Evolutionary conservation across 1,140 invertebrate genomes (phyloP).

Genomic region (Bombus superbus): DNA sequence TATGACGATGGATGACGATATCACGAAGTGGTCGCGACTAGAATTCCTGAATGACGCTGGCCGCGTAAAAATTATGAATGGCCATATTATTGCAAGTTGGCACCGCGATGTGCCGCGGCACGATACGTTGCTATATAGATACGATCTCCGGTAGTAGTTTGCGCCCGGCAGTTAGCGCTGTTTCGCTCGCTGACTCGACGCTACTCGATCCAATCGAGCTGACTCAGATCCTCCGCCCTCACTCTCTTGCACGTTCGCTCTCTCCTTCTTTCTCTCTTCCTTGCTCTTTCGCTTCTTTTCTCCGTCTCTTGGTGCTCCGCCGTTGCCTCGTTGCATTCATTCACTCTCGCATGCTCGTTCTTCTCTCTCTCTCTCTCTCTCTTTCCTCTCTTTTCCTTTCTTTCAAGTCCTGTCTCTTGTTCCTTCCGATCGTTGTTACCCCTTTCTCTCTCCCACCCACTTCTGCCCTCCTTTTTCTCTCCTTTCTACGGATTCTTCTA

Average conservation of each 20-base stretch:
- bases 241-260: slow-evolving; percentile 46
- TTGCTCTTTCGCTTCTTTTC: slow-evolving; percentile 21
- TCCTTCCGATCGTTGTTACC: slow-evolving; percentile 3
- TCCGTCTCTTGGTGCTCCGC: background rate
- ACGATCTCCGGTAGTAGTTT: slow-evolving; percentile 71
- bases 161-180: slow-evolving; percentile 68
- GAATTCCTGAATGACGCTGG: slow-evolving; percentile 66
- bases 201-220: slow-evolving; percentile 77
- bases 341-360: slow-evolving; percentile 33
- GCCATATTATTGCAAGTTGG: slow-evolving; percentile 74
- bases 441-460: background rate
- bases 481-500: slow-evolving; percentile 13
- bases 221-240: slow-evolving; percentile 81
- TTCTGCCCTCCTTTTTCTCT: background rate
- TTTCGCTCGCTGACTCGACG: slow-evolving; percentile 80
- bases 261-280: slow-evolving; percentile 21
- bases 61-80: slow-evolving; percentile 80
- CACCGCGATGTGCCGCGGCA: slow-evolving; percentile 50
- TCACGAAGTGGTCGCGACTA: background rate
- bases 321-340: slow-evolving; percentile 22
- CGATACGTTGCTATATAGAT: slow-evolving; percentile 62
- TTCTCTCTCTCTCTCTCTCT: background rate
- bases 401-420: background rate
- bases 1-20: background rate
- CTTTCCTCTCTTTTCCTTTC: background rate